Conservation (phyloP, 2,888 invertebrate species). For the Andrena bicolor region DNA sequence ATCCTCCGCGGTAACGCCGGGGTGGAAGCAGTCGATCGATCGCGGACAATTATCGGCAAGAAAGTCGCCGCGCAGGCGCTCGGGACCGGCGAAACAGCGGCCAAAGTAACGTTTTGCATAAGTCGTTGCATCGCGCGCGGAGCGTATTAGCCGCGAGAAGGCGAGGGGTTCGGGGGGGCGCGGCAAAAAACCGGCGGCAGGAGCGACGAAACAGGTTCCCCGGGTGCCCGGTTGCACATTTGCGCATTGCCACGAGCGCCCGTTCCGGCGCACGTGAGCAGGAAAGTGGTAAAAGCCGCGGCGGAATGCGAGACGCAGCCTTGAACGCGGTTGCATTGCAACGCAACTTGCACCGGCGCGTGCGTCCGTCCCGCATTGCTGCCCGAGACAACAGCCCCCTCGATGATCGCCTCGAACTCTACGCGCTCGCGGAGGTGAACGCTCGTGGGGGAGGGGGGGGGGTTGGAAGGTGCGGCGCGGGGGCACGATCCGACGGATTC, state of each 20-base stretch:
- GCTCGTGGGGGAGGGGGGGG: neutral
- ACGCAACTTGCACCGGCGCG: constrained; percentile 9
- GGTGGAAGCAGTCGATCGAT: no score
- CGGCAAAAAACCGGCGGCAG: constrained; percentile 52
- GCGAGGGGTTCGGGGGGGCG: neutral
- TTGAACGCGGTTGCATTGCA: constrained; percentile 57
- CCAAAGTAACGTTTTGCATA: constrained; percentile 34
- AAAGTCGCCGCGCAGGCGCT: neutral
- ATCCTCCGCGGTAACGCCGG: no score
- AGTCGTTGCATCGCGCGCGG: constrained; percentile 11
- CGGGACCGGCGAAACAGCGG: neutral
- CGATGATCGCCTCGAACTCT: neutral
- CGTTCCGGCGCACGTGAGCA: constrained; percentile 58
- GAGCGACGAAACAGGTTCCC: constrained; percentile 65
- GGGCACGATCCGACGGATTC: no score
- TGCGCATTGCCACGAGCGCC: constrained; percentile 45
- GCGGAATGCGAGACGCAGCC: constrained; percentile 62
- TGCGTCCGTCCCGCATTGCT: constrained; percentile 12
- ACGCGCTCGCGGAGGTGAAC: neutral
- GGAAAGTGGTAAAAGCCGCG: constrained; percentile 69
- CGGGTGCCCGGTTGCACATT: constrained; percentile 49
- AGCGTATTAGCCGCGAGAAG: constrained; percentile 1
- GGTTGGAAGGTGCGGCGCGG: neutral
- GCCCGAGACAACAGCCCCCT: constrained; percentile 3
- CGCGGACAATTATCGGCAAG: neutral